Evolutionary conservation across 2,113 vertebrate genomes (phyloP).

Genomic region (Octodon degus): DNA sequence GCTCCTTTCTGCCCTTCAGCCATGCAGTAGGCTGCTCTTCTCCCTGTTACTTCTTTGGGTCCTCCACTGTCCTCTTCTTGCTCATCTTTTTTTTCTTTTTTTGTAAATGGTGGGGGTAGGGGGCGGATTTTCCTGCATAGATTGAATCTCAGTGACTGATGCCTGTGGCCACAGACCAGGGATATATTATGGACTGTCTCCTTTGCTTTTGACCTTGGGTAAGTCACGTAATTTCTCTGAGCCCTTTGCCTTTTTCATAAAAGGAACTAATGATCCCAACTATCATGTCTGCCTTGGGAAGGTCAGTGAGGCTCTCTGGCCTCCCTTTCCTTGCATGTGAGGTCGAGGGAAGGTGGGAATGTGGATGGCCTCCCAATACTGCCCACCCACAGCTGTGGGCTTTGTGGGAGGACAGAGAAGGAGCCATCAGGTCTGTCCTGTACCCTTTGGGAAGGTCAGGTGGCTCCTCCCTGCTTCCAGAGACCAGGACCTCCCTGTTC

Average conservation of each 20-base stretch:
- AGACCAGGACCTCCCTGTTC: background rate
- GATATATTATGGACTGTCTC: too few relatives aligned
- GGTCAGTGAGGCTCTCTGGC: background rate
- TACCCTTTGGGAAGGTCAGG: background rate
- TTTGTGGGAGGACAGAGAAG: background rate
- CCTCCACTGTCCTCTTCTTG: background rate
- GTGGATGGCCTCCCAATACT: too few relatives aligned
- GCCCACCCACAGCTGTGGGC: background rate
- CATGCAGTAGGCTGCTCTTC: background rate
- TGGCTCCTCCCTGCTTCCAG: background rate
- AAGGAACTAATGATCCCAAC: background rate
- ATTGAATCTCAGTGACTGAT: background rate
- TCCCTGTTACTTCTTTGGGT: too few relatives aligned
- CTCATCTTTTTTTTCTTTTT: background rate
- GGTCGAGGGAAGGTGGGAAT: background rate
- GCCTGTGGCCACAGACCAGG: rapidly evolving
- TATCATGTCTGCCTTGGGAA: background rate
- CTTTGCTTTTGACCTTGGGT: background rate
- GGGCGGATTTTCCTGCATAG: background rate
- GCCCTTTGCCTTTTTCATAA: background rate
- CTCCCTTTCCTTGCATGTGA: background rate
- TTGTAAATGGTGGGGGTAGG: too few relatives aligned
- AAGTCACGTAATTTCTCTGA: background rate
- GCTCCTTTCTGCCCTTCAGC: background rate
- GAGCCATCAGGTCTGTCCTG: background rate